Conservation (phyloP, 1,140 invertebrate genomes). For the Dendrolimus punctatus region DNA sequence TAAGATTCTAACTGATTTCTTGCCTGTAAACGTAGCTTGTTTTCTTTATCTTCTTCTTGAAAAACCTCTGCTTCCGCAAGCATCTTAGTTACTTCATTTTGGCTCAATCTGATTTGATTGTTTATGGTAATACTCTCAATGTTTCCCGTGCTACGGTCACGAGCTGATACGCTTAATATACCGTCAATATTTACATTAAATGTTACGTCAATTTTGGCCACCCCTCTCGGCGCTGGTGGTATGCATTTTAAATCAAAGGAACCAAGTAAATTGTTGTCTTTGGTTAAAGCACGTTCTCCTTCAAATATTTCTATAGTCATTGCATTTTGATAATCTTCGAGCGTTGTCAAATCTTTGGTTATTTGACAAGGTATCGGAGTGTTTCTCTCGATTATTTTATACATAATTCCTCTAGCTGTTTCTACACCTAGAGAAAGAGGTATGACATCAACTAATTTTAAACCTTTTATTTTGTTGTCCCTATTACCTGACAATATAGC, state of each 20-base stretch:
- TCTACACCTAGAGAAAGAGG: conserved; percentile 75
- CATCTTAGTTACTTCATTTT: conserved; percentile 72
- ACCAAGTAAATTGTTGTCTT: conserved; percentile 47
- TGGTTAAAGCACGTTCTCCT: conserved; percentile 43
- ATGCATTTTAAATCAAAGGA: conserved; percentile 42
- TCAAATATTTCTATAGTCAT: conserved; percentile 56
- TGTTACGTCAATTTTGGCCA: conserved; percentile 42
- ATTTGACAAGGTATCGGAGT: conserved; percentile 76
- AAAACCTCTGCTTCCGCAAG: conserved; percentile 74
- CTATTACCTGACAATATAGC: conserved; percentile 64
- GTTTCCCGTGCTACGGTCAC: conserved; percentile 61
- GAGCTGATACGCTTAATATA: conserved; percentile 70
- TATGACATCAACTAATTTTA: conserved; percentile 71
- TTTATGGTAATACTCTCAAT: conserved; percentile 63
- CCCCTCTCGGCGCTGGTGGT: conserved; percentile 40
- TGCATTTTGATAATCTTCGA: conserved; percentile 42
- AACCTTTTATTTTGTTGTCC: conserved; percentile 61
- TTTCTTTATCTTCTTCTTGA: conserved; percentile 69
- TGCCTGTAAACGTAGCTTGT: conserved; percentile 71
- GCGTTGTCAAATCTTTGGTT: conserved; percentile 46
- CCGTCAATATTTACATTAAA: conserved; percentile 46
- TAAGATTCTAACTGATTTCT: conserved; percentile 83
- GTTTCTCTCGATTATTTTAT: conserved; percentile 76
- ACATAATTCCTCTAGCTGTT: conserved; percentile 75
- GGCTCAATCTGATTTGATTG: conserved; percentile 58